Evolutionary conservation across 2,888 invertebrate species (phyloP).

Genomic region (Amiota mariae): DNA sequence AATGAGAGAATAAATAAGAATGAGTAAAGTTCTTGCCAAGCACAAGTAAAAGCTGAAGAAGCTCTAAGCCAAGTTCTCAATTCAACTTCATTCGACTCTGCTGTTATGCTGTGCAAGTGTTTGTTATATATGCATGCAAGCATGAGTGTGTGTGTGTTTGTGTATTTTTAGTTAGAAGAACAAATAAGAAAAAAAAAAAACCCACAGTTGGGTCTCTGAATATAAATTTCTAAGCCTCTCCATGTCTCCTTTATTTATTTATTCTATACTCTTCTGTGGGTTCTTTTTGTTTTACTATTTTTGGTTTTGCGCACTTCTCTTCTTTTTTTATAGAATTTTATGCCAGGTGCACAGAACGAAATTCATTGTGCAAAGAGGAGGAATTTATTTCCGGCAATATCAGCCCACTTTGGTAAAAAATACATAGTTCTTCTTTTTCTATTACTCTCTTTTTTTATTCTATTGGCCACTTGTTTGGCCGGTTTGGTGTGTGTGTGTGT

Average conservation of each 20-base stretch:
- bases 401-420: slow-evolving; percentile 10
- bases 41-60: neutral
- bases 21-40: slow-evolving; percentile 40
- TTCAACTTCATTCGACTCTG: neutral
- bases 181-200: slow-evolving; percentile 8
- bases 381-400: slow-evolving; percentile 3
- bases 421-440: neutral
- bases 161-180: slow-evolving; percentile 20
- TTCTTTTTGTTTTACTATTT: slow-evolving; percentile 7
- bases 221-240: too few relatives aligned
- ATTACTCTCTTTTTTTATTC: neutral
- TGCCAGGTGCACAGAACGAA: slow-evolving; percentile 37
- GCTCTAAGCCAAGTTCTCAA: neutral
- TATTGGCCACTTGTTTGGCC: slow-evolving; percentile 51
- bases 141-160: slow-evolving; percentile 31
- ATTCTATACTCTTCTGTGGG: too few relatives aligned
- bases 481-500: slow-evolving; percentile 52
- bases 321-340: slow-evolving; percentile 52
- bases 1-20: slow-evolving; percentile 46
- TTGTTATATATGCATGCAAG: neutral
- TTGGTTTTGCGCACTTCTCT: slow-evolving; percentile 57
- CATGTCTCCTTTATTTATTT: too few relatives aligned
- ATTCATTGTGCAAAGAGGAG: too few relatives aligned
- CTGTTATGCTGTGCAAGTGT: neutral
- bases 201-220: too few relatives aligned